Evolutionary conservation across 2,797 vertebrate species (phyloP).

Genomic region (Neomorphus geoffroyi): DNA sequence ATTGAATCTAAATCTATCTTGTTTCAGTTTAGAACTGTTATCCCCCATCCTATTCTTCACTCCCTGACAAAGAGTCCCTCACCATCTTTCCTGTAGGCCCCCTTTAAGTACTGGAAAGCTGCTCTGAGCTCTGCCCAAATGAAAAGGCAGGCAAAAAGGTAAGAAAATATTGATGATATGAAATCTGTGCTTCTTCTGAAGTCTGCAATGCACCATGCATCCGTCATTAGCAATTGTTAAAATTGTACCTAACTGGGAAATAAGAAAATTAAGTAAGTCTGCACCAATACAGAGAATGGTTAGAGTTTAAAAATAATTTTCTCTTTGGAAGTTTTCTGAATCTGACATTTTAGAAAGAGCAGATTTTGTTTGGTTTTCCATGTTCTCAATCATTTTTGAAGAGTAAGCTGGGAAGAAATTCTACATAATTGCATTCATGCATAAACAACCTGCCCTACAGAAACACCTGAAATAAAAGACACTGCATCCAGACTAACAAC

Average conservation of each 20-base stretch:
- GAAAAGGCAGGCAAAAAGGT: neutral
- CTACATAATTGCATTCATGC: slow-evolving; percentile 7
- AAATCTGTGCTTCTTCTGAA: neutral
- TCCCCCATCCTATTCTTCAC: no score
- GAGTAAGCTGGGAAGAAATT: neutral
- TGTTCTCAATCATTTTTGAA: neutral
- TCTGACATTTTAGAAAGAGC: neutral
- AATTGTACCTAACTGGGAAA: neutral
- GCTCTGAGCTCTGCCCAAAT: neutral
- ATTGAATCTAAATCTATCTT: no score
- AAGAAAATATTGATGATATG: neutral
- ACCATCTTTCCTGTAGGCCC: no score
- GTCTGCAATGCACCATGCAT: neutral
- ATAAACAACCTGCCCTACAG: neutral
- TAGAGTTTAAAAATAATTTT: neutral
- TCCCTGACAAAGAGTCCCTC: no score
- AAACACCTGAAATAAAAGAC: neutral
- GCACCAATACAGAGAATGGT: neutral
- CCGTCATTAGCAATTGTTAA: neutral
- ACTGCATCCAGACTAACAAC: neutral
- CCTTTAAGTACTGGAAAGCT: no score
- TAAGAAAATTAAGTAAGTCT: neutral
- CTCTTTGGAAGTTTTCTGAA: neutral
- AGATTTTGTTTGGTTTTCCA: neutral
- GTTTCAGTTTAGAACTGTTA: no score